Evolutionary conservation across 2,797 vertebrate genomes (phyloP).

Genomic region (Poliocrania exsul): DNA sequence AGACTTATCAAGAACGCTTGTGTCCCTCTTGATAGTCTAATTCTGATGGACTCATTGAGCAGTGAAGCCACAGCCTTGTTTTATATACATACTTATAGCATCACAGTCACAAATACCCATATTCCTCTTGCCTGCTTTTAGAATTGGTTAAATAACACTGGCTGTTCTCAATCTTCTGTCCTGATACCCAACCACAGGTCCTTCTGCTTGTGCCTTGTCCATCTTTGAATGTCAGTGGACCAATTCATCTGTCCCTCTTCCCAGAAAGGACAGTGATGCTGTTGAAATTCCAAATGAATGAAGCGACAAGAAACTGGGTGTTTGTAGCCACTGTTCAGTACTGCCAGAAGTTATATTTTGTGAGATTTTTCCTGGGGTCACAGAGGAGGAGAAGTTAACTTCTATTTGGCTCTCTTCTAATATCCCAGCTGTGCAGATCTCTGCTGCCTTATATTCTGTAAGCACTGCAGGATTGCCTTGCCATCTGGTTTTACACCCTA

Average conservation of each 20-base stretch:
- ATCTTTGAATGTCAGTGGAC: neutral
- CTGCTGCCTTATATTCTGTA: neutral
- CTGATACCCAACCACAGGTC: neutral
- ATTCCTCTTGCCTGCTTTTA: neutral
- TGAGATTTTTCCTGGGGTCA: neutral
- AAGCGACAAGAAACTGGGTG: neutral
- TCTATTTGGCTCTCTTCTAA: neutral
- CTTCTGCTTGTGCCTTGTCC: neutral
- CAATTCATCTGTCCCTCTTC: neutral
- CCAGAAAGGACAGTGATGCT: neutral
- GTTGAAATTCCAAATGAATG: neutral
- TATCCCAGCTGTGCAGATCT: neutral
- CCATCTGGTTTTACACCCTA: neutral
- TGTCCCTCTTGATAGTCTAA: neutral
- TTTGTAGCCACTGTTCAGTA: neutral
- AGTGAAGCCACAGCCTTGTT: neutral
- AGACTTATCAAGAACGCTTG: neutral
- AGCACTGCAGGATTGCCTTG: neutral
- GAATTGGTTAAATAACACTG: neutral
- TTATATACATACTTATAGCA: neutral
- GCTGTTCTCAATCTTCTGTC: neutral
- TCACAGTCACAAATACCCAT: neutral
- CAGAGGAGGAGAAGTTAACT: neutral
- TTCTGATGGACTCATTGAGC: accelerated
- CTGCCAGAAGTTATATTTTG: neutral